Evolutionary conservation across 92 coral and sea anemone species (phyloP).

Genomic region (Blastomussa wellsi): DNA sequence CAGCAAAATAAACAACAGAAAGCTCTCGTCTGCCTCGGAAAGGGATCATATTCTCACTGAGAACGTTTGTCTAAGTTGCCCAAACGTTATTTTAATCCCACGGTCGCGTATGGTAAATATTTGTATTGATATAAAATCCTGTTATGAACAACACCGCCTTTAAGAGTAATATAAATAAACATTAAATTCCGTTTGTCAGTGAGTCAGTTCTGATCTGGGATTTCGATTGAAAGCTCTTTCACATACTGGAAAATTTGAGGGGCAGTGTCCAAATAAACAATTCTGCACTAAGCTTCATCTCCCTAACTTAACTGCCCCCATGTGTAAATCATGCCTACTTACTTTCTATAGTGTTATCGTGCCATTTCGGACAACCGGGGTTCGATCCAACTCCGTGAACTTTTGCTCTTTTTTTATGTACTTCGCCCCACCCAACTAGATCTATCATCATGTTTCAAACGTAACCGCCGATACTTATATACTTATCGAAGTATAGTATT

Average conservation of each 20-base stretch:
- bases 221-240: not conserved
- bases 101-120: not conserved
- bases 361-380: not conserved
- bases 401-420: no score
- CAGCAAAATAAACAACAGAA: not conserved
- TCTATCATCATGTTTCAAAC: constrained; percentile 1
- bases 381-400: not conserved
- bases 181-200: not conserved
- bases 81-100: not conserved
- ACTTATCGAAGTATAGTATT: not conserved
- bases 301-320: not conserved
- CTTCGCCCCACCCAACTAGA: not conserved
- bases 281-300: not conserved
- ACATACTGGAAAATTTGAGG: not conserved
- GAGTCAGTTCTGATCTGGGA: not conserved
- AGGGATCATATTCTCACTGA: not conserved
- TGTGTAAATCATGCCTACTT: no score
- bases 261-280: not conserved
- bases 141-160: not conserved
- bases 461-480: not conserved
- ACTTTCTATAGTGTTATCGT: not conserved
- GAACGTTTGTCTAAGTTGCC: not conserved
- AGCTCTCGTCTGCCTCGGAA: not conserved
- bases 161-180: not conserved
- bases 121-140: not conserved